Evolutionary conservation across 2,888 invertebrate species (phyloP), one percentile per base, ranked within the genome.

Genomic region (Zele albiditarsus): DNA sequence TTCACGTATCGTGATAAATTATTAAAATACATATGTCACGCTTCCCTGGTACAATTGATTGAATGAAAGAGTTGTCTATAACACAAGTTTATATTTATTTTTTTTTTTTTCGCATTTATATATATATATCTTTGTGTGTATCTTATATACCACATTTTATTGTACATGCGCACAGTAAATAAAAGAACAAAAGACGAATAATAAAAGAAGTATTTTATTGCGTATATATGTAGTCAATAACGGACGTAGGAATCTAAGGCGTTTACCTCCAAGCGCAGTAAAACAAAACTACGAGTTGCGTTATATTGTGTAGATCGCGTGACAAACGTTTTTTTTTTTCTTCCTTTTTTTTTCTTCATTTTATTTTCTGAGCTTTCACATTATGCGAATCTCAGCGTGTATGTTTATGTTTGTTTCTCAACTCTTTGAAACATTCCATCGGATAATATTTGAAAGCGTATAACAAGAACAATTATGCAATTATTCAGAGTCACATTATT

Each of bases 261-360:
- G 69, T 70, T 58, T 70, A 57, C 69, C 69, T 58, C 25, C 33
- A 42, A 70, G 25, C 33, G 49, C 23, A 46, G 49, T 38, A n/a
- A 53, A 31, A 8, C 23, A 38, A 38, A 58, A 46, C 10, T 27
- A 58, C 58, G 42, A 23, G 49, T 49, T 68, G 33, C 53, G 31
- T 68, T 68, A 4, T 27, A 49, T 46, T 49, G 46, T 68, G 68
- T 63, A n/a, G 68, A 78, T 80, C 76, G 78, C 78, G 80, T 80
- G 78, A 65, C 76, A 69, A 69, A 58, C 49, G 53, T 46, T 25
- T 20, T 66, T 75, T 38, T 71, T 62, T 68, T 58, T 75, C 49
- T 73, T 68, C 58, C 57, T 62, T 71, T 33, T 66, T 68, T 28
- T 72, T 74, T 69, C 57, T 74, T 58, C n/a, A 74, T 74, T 71